Evolutionary conservation across 2,113 vertebrate genomes (phyloP).

Genomic region (Platichthys flesus): DNA sequence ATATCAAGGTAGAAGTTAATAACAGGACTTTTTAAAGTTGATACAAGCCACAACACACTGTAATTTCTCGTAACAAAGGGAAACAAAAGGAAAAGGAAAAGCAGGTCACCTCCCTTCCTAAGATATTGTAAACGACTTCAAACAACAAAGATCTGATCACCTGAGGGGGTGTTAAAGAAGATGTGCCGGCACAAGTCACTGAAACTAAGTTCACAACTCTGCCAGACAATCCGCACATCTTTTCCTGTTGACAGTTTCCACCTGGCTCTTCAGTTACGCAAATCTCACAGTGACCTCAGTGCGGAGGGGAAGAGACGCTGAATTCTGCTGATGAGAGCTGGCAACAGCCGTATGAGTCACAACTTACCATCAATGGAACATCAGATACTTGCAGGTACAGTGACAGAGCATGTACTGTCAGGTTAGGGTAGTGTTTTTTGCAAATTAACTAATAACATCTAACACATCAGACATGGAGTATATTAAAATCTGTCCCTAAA

Average conservation of each 20-base stretch:
- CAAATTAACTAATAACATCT: too few relatives aligned
- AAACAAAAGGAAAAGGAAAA: slow-evolving; percentile 3
- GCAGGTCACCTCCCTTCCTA: slow-evolving; percentile 3
- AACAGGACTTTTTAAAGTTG: too few relatives aligned
- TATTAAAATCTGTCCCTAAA: neutral
- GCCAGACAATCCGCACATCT: slow-evolving; percentile 27
- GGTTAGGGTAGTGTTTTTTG: neutral
- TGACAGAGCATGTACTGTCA: neutral
- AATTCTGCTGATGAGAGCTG: neutral
- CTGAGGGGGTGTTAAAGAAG: neutral
- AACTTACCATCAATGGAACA: slow-evolving; percentile 23
- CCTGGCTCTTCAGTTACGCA: slow-evolving; percentile 30
- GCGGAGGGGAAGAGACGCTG: slow-evolving; percentile 17
- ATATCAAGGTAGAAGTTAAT: too few relatives aligned
- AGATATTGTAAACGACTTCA: slow-evolving; percentile 12
- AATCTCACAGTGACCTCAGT: slow-evolving; percentile 15
- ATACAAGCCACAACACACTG: neutral
- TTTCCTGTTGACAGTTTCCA: slow-evolving; percentile 47
- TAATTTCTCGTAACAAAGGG: neutral
- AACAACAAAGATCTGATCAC: neutral
- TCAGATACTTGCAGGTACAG: neutral
- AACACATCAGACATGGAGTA: too few relatives aligned
- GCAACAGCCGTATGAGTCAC: slow-evolving; percentile 36
- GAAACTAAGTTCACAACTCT: slow-evolving; percentile 12
- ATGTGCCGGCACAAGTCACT: slow-evolving; percentile 15